phyloP scores from a whole-genome alignment of 2,888 invertebrate species.

The Eucera pruinosa region DNA sequence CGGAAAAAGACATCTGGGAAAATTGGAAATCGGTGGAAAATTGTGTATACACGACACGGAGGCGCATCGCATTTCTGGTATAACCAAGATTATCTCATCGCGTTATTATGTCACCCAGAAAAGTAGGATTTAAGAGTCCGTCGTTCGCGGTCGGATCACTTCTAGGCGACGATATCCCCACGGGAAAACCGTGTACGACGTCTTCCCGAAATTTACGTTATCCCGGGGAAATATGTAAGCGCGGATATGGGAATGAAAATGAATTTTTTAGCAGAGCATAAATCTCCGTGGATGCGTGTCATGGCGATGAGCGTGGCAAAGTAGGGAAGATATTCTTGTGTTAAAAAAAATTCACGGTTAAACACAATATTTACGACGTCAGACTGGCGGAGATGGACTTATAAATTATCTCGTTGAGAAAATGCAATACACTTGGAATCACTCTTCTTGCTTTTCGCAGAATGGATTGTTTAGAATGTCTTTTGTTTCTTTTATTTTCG shows the following conservation, averaged over 20 bases:
- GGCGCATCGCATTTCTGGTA: conserved; percentile 32
- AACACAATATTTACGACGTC: conserved; percentile 6
- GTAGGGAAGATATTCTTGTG: not conserved
- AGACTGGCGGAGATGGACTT: not conserved
- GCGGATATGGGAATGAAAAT: conserved; percentile 19
- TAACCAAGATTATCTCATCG: conserved; percentile 62
- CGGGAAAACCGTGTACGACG: not conserved
- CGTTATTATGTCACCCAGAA: conserved; percentile 50
- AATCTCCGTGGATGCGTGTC: conserved; percentile 12
- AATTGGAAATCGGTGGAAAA: conserved; percentile 77
- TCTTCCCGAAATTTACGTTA: not conserved
- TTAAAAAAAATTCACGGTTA: conserved; percentile 17
- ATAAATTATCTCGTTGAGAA: not conserved
- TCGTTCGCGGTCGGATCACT: conserved; percentile 12
- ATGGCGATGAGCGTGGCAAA: not conserved
- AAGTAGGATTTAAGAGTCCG: conserved; percentile 44
- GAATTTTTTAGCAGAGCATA: conserved; percentile 32
- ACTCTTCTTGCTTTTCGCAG: not conserved
- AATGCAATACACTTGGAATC: not conserved
- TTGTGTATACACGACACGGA: conserved; percentile 38
- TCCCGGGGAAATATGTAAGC: conserved; percentile 17
- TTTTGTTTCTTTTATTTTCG: not conserved
- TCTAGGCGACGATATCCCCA: conserved; percentile 7
- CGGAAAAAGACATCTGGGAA: conserved; percentile 58
- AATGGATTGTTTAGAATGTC: not conserved